These are phyloP conservation scores for Phalacrocorax aristotelis DNA, from an alignment of 2,113 vertebrate species.

Conservation along the genomic window DNA sequence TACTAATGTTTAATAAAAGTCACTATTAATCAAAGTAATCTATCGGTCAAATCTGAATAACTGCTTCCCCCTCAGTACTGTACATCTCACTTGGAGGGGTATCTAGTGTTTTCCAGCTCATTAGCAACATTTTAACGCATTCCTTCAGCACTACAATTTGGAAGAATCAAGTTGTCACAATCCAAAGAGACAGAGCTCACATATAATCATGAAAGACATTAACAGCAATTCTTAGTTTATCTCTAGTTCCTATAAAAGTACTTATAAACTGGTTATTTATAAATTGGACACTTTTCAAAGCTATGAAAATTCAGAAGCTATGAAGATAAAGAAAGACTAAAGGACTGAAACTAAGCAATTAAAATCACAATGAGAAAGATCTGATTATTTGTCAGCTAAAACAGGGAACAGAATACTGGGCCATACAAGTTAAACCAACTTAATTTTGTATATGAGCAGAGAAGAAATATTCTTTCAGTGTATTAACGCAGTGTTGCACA, in stretches of 20 bases:
- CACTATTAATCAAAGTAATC: not conserved
- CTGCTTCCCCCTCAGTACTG: not conserved
- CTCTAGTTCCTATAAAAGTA: not conserved
- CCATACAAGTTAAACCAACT: not conserved
- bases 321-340: not conserved
- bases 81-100: not conserved
- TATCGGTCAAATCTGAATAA: not conserved
- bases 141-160: not conserved
- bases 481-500: not conserved
- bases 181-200: not conserved
- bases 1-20: not conserved
- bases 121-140: not conserved
- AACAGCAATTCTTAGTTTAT: not conserved
- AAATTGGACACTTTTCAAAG: not conserved
- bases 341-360: not conserved
- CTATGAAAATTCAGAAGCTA: not conserved
- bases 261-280: not conserved
- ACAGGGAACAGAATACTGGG: not conserved
- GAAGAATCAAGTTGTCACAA: not conserved
- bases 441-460: not conserved
- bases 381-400: not conserved
- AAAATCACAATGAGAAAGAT: not conserved
- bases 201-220: not conserved
- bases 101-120: not conserved
- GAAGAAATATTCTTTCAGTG: not conserved